Conservation (phyloP, 2,888 invertebrate genomes). For the Dryocosmus kuriphilus region DNA sequence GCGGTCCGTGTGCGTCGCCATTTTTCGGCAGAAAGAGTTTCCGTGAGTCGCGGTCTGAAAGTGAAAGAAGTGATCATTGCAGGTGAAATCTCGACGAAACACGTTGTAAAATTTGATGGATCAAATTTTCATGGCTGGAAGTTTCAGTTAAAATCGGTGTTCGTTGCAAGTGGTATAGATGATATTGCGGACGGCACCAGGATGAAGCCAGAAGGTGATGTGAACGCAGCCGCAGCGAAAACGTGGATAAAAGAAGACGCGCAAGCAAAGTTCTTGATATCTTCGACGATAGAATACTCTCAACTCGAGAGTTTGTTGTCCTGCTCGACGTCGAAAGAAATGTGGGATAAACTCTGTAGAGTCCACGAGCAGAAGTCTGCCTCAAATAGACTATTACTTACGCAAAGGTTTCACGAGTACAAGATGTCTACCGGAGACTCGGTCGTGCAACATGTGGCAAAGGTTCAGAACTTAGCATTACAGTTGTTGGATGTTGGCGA, state of each 20-base stretch:
- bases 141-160: neutral
- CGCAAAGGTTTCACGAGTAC: slow-evolving; percentile 51
- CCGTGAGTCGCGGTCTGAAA: too few species aligned
- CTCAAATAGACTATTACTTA: slow-evolving; percentile 43
- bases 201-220: slow-evolving; percentile 54
- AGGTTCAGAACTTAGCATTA: neutral
- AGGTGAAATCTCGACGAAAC: neutral
- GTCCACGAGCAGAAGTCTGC: slow-evolving; percentile 56
- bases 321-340: slow-evolving; percentile 49
- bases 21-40: too few species aligned
- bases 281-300: too few species aligned
- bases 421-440: slow-evolving; percentile 49
- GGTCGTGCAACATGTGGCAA: slow-evolving; percentile 54
- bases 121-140: neutral
- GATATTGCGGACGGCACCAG: slow-evolving; percentile 55
- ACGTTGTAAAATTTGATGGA: neutral
- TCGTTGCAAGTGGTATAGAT: slow-evolving; percentile 20
- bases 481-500: slow-evolving; percentile 54
- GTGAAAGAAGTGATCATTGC: neutral
- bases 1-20: too few species aligned
- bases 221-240: too few species aligned
- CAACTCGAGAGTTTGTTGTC: too few species aligned
- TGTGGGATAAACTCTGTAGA: slow-evolving; percentile 54
- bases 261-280: slow-evolving; percentile 1
- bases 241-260: slow-evolving; percentile 53